Base-by-base conservation (phyloP, 2,797 vertebrate genomes). In the Falco peregrinus region DNA sequence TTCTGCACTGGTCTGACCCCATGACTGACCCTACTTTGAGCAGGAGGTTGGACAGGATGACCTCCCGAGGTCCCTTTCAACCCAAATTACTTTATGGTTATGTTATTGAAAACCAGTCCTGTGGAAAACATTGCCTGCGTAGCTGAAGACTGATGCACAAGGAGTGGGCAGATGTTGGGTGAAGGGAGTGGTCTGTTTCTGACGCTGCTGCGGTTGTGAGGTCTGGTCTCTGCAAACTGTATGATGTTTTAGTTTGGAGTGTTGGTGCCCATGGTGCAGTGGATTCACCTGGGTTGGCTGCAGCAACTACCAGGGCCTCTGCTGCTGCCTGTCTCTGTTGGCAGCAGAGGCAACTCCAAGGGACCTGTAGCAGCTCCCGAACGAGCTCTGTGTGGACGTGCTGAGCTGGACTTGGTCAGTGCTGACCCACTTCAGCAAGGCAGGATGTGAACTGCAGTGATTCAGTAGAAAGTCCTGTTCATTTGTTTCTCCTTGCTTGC, bases 351-450 rank as follows among this genome's bases (percentile, higher is more conserved):
- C 39, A 75, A 3, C 3, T 1, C 5, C 21, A 54, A 74, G 21
- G 51, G n/a, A 19, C 20, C n/a, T 61, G 56, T 3, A 24, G 15
- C 61, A 84, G 57, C 53, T 71, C 39, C 67, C 41, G 63, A 82
- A 20, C 4, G 68, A 68, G 56, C 28, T 48, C 50, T 33, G 29
- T 0, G 0, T 13, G 64, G 16, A 14, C 3, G 1, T 57, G 5
- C 45, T 7, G 35, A 63, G 53, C 86, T 70, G 65, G 37, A 13
- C 24, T 57, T 21, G 11, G 5, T 35, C 25, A 12, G 5, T 63
- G 43, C 67, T 82, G 47, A 10, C 43, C 17, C 20, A 6, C 21
- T 69, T 65, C 51, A 33, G 3, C 26, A 31, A 20, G 60, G 37
- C 41, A 53, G 74, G 47, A 19, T 51, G 24, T 57, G 37, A 29